Percentiles rank a stretch among this genome's conserved stretches.
phyloP scores from a whole-genome alignment of 2,888 invertebrate genomes.

The Microctonus aethiopoides region DNA sequence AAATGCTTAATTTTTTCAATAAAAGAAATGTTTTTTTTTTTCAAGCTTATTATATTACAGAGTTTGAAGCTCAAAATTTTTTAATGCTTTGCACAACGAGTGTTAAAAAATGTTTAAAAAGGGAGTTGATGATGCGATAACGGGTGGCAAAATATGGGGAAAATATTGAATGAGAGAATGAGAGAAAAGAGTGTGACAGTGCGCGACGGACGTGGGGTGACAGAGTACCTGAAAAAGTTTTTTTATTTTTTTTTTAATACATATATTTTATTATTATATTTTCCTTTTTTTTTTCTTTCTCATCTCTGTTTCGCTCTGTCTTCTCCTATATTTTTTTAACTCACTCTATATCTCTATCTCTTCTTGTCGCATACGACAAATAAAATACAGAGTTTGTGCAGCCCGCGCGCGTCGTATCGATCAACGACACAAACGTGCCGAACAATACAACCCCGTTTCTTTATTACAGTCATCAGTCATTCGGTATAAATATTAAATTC shows the following conservation, averaged over 20 bases:
- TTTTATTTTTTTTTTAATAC: conserved; percentile 24
- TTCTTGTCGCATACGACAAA: conserved; percentile 33
- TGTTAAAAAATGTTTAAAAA: conserved; percentile 18
- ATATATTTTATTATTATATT: neutral
- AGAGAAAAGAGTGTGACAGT: conserved; percentile 32
- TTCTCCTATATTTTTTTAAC: neutral
- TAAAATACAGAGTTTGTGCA: neutral
- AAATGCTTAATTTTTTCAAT: no score
- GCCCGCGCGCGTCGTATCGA: conserved; percentile 54
- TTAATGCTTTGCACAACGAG: neutral
- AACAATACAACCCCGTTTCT: conserved; percentile 64
- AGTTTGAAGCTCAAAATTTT: neutral
- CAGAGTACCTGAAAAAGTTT: conserved; percentile 44
- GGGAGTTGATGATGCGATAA: conserved; percentile 13
- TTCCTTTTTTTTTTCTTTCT: neutral
- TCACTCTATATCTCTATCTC: no score
- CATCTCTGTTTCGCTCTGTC: neutral
- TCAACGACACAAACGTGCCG: conserved; percentile 66
- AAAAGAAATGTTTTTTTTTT: no score
- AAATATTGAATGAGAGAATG: conserved; percentile 23
- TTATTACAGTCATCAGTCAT: conserved; percentile 67
- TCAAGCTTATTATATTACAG: no score
- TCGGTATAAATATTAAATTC: conserved; percentile 68
- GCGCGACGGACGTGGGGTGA: conserved; percentile 40
- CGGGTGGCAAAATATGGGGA: conserved; percentile 22